A percentile compares a stretch with the other conserved stretches of the same genome.
These are phyloP conservation scores for Branchellion lobata DNA, from an alignment of 2,888 invertebrate species.

Conservation along the genomic window DNA sequence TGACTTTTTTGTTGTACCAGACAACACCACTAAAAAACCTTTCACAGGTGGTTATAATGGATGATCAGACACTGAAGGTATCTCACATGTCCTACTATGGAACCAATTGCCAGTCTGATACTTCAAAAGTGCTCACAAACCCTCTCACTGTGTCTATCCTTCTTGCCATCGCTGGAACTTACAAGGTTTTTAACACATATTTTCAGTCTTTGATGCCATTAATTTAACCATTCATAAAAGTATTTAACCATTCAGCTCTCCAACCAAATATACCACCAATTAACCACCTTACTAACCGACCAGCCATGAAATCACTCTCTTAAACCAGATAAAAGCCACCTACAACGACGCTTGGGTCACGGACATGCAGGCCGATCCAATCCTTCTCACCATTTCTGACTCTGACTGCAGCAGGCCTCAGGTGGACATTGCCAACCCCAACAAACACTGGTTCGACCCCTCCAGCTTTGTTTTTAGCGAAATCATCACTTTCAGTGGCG, in stretches of 20 bases:
- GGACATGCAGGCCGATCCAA: neutral
- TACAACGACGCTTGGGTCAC: neutral
- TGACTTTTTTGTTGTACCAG: too few species aligned
- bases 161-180: too few species aligned
- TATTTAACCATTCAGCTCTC: too few species aligned
- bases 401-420: neutral
- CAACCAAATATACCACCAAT: too few species aligned
- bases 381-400: neutral
- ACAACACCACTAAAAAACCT: too few species aligned
- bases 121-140: neutral
- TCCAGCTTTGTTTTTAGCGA: neutral
- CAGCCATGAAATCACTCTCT: too few species aligned
- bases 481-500: neutral
- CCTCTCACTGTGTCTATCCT: neutral
- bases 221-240: too few species aligned
- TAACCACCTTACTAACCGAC: too few species aligned
- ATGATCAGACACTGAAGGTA: neutral
- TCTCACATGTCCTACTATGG: neutral
- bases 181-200: too few species aligned
- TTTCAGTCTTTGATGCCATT: too few species aligned
- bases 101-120: neutral
- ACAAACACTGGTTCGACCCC: constrained; percentile 11
- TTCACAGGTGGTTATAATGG: neutral
- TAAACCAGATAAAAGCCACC: neutral
- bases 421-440: neutral